These are phyloP conservation scores for Rhagologus leucostigma DNA, from an alignment of 2,113 vertebrate genomes.

Conservation along the genomic window DNA sequence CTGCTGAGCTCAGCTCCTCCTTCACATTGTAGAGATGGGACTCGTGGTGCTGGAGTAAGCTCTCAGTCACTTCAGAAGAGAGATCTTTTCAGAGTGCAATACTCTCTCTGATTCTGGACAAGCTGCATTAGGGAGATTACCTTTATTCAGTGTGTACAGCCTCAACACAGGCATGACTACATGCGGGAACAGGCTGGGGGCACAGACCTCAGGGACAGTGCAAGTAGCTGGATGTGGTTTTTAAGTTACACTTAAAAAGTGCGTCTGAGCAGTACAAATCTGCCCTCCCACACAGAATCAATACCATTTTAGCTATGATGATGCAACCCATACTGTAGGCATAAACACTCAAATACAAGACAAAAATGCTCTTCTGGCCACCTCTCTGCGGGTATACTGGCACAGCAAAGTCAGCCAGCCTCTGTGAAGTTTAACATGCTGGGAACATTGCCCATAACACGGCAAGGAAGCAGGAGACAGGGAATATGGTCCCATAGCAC, in stretches of 20 bases:
- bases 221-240: not conserved
- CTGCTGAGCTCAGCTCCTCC: not conserved
- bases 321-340: not conserved
- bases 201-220: not conserved
- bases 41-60: not conserved
- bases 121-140: not conserved
- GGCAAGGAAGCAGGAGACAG: not conserved
- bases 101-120: not conserved
- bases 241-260: not conserved
- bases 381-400: not conserved
- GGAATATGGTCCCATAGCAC: not conserved
- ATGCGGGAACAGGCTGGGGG: fast-evolving
- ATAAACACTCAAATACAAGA: not conserved
- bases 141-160: not conserved
- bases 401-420: not conserved
- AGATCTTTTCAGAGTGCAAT: not conserved
- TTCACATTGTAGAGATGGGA: not conserved
- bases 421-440: not conserved
- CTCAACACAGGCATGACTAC: not conserved
- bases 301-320: not conserved
- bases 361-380: not conserved
- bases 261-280: not conserved
- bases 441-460: not conserved
- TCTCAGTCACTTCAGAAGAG: not conserved
- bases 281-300: not conserved